phyloP scores from a whole-genome alignment of 2,797 vertebrate species.

The Myiotriccus ornatus region DNA sequence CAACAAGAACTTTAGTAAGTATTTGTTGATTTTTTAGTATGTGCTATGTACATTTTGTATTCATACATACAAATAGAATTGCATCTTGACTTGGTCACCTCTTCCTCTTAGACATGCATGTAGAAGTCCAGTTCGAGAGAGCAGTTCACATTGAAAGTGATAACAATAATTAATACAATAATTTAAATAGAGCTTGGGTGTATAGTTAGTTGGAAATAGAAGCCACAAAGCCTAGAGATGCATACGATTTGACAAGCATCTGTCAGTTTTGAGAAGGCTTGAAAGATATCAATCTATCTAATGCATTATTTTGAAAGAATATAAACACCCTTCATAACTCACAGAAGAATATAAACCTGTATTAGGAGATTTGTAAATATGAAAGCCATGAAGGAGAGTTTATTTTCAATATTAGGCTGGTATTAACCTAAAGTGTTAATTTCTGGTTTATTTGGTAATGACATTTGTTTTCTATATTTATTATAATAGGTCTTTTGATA shows the following conservation, averaged over 20 bases:
- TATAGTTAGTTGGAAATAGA: not conserved
- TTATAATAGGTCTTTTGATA: not conserved
- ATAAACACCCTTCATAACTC: not conserved
- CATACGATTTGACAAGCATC: not conserved
- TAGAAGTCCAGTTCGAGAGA: not conserved
- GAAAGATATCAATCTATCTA: not conserved
- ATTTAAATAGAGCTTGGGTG: not conserved
- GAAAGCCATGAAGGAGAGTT: not conserved
- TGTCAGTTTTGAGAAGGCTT: not conserved
- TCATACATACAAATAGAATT: not conserved
- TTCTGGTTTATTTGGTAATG: not conserved
- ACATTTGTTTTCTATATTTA: not conserved
- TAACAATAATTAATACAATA: not conserved
- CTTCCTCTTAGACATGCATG: not conserved
- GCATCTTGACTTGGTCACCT: not conserved
- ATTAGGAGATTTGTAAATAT: not conserved
- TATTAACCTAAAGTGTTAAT: not conserved
- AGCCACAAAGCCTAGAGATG: not conserved
- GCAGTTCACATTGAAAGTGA: not conserved
- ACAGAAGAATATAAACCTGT: not conserved
- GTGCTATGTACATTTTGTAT: not conserved
- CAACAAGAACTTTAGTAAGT: not conserved
- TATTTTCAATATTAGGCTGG: not conserved
- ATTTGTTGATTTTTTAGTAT: not conserved
- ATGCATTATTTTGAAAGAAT: not conserved